Evolutionary conservation across 2,113 vertebrate species (phyloP), one percentile per base, ranked within the genome.

Genomic region (Uria lomvia): DNA sequence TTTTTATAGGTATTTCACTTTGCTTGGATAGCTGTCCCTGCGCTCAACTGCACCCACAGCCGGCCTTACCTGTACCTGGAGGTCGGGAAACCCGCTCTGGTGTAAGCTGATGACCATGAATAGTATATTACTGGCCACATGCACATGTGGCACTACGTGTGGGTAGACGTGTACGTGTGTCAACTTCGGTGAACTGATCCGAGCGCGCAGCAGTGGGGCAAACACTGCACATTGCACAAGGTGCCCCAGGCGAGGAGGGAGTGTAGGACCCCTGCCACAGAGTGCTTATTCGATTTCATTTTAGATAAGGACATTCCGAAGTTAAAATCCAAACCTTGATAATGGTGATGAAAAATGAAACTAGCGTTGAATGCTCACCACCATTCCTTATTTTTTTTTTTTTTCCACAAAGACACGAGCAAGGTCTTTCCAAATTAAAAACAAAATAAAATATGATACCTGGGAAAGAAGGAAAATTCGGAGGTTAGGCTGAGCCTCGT

Each of bases 271-370:
- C 56, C 45, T 80, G 82, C 79, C 79, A 88, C 79, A 71, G 88
- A 96, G 88, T 40, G 71, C 84, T 89, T 72, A 53, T 85, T 95
- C 67, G 94, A 95, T 95, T 97, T 96, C 89, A 82, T 96, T 96
- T 94, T 68, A 95, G 91, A 92, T 96, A 97, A 96, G 74, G 80
- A 43, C 84, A 94, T 97, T 96, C 94, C 84, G 78, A 82, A 72
- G 91, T 63, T 92, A 91, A 96, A 96, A 96, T 94, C 87, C 87
- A 85, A 85, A 70, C 91, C 60, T 72, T 85, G 80, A 81, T 93
- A 96, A 68, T 20, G 32, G 53, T 20, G 80, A 76, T 87, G 91
- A 92, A 93, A 94, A 96, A 89, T 63, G 66, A 95, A 91, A 75
- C 76, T 50, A 22, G 66, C 12, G 26, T 60, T 95, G 84, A 95